A percentile compares a stretch with the other conserved stretches of the same genome.
These are phyloP conservation scores for Aythya baeri DNA, from an alignment of 2,113 vertebrate species.

Conservation along the genomic window DNA sequence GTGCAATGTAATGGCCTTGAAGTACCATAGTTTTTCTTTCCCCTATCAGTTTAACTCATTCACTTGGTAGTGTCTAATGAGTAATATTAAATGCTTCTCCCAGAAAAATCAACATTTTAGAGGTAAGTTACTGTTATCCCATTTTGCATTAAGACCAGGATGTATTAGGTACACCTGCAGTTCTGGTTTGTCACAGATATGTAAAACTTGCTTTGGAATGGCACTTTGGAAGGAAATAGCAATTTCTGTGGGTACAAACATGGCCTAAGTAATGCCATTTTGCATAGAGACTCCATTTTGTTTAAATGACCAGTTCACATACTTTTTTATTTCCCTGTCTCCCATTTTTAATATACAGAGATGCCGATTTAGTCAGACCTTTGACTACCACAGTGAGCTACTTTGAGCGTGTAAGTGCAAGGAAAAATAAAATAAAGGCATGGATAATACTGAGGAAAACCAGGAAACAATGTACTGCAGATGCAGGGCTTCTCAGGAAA, in stretches of 20 bases:
- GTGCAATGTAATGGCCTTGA: slow-evolving; percentile 32
- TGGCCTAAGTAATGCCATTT: not conserved
- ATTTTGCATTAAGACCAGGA: not conserved
- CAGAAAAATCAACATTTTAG: not conserved
- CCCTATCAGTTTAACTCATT: not conserved
- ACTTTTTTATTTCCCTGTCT: not conserved
- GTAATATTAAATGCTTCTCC: not conserved
- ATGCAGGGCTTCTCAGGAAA: not conserved
- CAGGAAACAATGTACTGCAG: not conserved
- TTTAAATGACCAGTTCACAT: not conserved
- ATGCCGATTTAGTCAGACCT: not conserved
- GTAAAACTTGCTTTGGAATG: not conserved
- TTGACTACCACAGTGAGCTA: not conserved
- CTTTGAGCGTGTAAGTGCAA: not conserved
- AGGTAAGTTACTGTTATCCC: not conserved
- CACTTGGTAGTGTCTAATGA: slow-evolving; percentile 15
- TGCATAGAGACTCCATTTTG: not conserved
- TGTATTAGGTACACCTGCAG: not conserved
- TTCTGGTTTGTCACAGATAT: not conserved
- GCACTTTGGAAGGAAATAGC: not conserved
- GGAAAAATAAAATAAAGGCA: not conserved
- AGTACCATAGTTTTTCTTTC: not conserved
- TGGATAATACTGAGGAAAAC: not conserved
- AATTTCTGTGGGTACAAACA: not conserved
- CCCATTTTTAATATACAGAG: not conserved